phyloP scores from a whole-genome alignment of 2,113 vertebrate species.

The Bungarus multicinctus region DNA sequence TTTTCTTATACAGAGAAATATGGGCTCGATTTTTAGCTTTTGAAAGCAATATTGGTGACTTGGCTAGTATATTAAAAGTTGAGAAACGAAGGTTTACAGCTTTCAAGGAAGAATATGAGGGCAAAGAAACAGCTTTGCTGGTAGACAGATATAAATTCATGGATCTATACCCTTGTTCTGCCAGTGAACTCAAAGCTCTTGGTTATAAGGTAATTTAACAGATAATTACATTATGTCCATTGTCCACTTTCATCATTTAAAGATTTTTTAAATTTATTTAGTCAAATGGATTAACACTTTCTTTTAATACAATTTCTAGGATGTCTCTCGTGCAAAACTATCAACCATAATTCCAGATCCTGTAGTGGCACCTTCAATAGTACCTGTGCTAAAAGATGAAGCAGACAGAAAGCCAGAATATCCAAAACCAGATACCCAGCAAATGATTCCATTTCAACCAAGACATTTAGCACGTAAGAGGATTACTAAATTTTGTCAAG shows the following conservation, averaged over 20 bases:
- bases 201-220: slow-evolving; percentile 88
- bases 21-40: slow-evolving; percentile 98
- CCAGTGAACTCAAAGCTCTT: slow-evolving; percentile 94
- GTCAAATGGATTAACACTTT: background rate
- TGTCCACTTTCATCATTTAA: background rate
- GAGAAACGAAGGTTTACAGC: slow-evolving; percentile 94
- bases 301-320: slow-evolving; percentile 70
- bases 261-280: background rate
- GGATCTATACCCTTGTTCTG: slow-evolving; percentile 96
- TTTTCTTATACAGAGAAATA: slow-evolving; percentile 83
- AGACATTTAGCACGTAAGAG: slow-evolving; percentile 94
- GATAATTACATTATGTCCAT: background rate
- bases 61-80: slow-evolving; percentile 97
- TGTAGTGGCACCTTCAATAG: slow-evolving; percentile 88
- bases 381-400: slow-evolving; percentile 90
- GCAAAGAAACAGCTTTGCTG: slow-evolving; percentile 94
- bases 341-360: slow-evolving; percentile 90
- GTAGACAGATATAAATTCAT: slow-evolving; percentile 99
- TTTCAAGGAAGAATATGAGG: slow-evolving; percentile 97
- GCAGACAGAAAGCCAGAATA: slow-evolving; percentile 95
- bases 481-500: background rate
- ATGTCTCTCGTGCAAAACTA: slow-evolving; percentile 94
- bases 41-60: slow-evolving; percentile 97
- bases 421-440: slow-evolving; percentile 96
- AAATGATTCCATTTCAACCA: slow-evolving; percentile 99